These are phyloP conservation scores for Gadus chalcogrammus DNA, from an alignment of 2,113 vertebrate genomes.

Conservation along the genomic window DNA sequence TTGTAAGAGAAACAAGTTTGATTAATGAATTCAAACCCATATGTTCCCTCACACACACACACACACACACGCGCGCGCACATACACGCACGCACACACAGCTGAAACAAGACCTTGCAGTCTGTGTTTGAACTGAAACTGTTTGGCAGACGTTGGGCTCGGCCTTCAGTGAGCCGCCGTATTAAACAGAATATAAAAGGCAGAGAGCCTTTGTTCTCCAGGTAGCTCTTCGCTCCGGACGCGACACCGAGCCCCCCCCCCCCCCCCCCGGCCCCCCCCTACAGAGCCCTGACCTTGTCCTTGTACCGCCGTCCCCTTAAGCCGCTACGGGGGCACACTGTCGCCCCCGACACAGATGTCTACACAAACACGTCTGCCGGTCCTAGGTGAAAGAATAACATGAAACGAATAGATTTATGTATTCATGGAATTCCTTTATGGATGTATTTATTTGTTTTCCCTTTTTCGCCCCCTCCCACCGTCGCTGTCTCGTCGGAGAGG, in stretches of 20 bases:
- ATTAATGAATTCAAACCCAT: conserved; percentile 14
- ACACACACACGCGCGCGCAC: not conserved
- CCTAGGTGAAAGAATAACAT: conserved; percentile 22
- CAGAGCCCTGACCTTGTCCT: conserved; percentile 30
- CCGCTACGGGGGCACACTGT: conserved; percentile 33
- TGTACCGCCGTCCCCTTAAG: conserved; percentile 31
- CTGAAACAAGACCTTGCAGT: not conserved
- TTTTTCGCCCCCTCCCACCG: no score
- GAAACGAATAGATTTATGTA: conserved; percentile 42
- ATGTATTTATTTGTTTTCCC: no score
- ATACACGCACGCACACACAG: no score
- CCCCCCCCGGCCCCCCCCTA: conserved; percentile 17
- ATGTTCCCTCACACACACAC: not conserved
- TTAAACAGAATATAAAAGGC: no score
- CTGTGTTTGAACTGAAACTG: no score
- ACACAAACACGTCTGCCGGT: conserved; percentile 24
- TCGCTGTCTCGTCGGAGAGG: not conserved
- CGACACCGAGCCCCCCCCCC: conserved; percentile 13
- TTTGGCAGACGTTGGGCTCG: no score
- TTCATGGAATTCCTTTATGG: conserved; percentile 17
- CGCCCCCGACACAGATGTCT: conserved; percentile 48
- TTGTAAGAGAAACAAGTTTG: no score
- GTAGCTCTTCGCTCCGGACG: not conserved
- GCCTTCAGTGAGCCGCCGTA: no score
- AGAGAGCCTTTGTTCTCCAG: not conserved